Conservation (phyloP, 2,888 invertebrate genomes). For the Eupithecia subfuscata region DNA sequence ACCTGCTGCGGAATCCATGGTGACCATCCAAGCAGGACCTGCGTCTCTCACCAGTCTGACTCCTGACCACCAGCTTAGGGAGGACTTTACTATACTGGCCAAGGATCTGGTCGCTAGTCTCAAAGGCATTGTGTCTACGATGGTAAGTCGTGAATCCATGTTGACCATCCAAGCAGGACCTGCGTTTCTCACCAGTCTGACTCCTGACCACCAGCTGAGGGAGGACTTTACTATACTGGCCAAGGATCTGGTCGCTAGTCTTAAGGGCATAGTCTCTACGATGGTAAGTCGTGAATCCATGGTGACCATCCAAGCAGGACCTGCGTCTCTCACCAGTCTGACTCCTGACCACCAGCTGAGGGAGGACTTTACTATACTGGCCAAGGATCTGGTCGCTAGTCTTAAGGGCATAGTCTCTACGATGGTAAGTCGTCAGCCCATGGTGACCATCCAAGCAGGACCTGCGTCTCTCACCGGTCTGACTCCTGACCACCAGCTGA, state of each 20-base stretch:
- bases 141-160: constrained; percentile 52
- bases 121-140: constrained; percentile 74
- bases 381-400: no score
- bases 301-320: no score
- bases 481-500: no score
- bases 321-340: no score
- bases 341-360: no score
- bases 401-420: no score
- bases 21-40: constrained; percentile 60
- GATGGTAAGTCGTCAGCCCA: no score
- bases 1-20: constrained; percentile 79
- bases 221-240: constrained; percentile 88
- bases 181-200: constrained; percentile 70
- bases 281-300: no score
- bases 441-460: no score
- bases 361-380: no score
- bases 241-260: constrained; percentile 86
- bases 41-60: constrained; percentile 73
- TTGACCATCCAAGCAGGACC: constrained; percentile 61
- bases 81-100: constrained; percentile 88
- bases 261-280: constrained; percentile 79
- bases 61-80: constrained; percentile 82
- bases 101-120: constrained; percentile 87
- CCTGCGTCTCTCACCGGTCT: no score
- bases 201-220: constrained; percentile 80